Base-by-base conservation (phyloP, 2,113 vertebrate species). In the Toxostoma redivivum region DNA sequence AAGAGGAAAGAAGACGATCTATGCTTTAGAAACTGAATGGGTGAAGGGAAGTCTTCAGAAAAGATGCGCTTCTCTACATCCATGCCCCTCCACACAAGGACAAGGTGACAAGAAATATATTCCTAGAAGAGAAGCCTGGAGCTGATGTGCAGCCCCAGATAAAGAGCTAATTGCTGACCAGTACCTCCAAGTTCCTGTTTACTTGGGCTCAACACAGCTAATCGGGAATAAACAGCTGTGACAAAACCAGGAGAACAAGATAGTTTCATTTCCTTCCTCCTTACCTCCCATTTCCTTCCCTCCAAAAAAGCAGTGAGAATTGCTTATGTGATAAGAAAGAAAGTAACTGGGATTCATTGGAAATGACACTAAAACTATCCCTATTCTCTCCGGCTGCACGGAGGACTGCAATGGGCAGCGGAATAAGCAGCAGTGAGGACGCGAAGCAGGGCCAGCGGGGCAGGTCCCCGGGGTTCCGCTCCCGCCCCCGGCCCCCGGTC, bases 201-300 rank as follows among this genome's bases (percentile, higher is more conserved):
- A 83, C 58, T 70, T 7, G 27, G 22, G 51, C 28, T 93, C 27
- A 37, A 40, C n/a, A 35, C n/a, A 33, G 37, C 25, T 50, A 91
- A 79, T 12, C 28, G 18, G 3, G 48, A 71, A 89, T 71, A 56
- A 85, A 79, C 0, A 10, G 33, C 83, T 51, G 7, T n/a, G 80
- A 54, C n/a, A 89, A 50, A 81, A n/a, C 33, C 2, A 76, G 54
- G 51, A 60, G 35, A 37, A 38, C 31, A 81, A 87, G 47, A 7
- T 33, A 90, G 40, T 35, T 92, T 14, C 4, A 21, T 37, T 94
- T 95, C 95, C 94, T 94, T 96, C 94, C 92, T 72, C 48, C 81
- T 82, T 45, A 80, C 79, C 45, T 95, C 90, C 94, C 85, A 72
- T 73, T 95, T 95, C 92, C 96, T 90, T 67, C 57, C 57, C 48